These are phyloP conservation scores for Papilio elwesi DNA, from an alignment of 2,888 invertebrate species.

Conservation along the genomic window DNA sequence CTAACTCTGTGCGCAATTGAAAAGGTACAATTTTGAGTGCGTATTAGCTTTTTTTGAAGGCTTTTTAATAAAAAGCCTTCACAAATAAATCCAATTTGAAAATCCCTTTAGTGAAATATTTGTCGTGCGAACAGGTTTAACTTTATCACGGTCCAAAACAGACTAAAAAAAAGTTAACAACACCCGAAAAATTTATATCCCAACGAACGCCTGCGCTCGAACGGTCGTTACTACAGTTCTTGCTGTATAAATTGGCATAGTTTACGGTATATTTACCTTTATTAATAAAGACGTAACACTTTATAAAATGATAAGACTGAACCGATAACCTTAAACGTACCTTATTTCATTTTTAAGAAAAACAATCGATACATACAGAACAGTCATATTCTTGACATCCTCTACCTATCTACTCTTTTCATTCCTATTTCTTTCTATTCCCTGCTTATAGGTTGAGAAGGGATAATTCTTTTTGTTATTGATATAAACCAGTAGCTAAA, in stretches of 20 bases:
- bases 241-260: background rate
- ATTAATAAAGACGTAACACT: background rate
- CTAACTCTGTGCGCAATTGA: too few species aligned
- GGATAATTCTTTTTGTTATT: too few species aligned
- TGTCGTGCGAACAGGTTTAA: background rate
- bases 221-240: background rate
- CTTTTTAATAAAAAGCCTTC: background rate
- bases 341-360: too few species aligned
- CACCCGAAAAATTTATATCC: background rate
- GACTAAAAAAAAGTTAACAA: background rate
- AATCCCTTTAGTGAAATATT: background rate
- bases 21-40: background rate
- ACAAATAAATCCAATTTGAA: slow-evolving; percentile 1
- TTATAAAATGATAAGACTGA: background rate
- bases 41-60: too few species aligned
- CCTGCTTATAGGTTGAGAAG: too few species aligned
- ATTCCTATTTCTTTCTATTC: too few species aligned
- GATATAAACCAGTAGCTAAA: too few species aligned
- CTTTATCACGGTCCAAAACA: background rate
- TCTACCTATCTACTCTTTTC: too few species aligned
- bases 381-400: too few species aligned
- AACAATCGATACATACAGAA: too few species aligned
- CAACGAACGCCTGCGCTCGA: background rate
- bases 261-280: background rate
- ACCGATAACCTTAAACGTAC: background rate